Evolutionary conservation across 2,888 invertebrate species (phyloP).

Genomic region (Trissolcus brochymenae): DNA sequence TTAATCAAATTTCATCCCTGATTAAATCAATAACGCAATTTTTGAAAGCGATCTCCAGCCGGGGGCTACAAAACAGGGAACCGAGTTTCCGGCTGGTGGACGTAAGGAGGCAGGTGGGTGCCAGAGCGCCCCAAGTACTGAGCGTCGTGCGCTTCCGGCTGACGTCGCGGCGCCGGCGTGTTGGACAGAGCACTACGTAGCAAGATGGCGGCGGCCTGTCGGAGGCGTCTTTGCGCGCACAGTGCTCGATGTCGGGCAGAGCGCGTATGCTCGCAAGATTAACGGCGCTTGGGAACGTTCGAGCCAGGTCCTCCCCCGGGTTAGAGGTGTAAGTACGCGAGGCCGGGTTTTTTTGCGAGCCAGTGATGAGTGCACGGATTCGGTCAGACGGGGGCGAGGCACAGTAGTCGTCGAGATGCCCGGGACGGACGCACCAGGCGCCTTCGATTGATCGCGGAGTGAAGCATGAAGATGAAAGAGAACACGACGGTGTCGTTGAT

Average conservation of each 20-base stretch:
- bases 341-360: background rate
- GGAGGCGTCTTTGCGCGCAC: conserved; percentile 76
- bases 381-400: conserved; percentile 29
- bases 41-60: conserved; percentile 10
- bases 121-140: conserved; percentile 15
- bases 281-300: conserved; percentile 41
- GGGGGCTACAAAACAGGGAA: conserved; percentile 1
- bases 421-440: conserved; percentile 14
- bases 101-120: conserved; percentile 29
- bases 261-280: conserved; percentile 69
- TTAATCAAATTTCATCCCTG: background rate
- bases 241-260: conserved; percentile 74
- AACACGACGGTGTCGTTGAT: conserved; percentile 8
- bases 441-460: conserved; percentile 18
- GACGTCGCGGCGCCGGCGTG: conserved; percentile 68
- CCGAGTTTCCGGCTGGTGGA: conserved; percentile 2
- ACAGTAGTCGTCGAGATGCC: conserved; percentile 13
- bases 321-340: background rate
- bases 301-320: background rate
- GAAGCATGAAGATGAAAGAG: background rate
- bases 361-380: conserved; percentile 19
- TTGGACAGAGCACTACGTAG: conserved; percentile 67
- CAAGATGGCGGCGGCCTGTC: conserved; percentile 74
- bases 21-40: conserved; percentile 27
- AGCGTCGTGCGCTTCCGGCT: conserved; percentile 42